Conservation (phyloP, 1,140 invertebrate genomes). For the Danaus plexippus region DNA sequence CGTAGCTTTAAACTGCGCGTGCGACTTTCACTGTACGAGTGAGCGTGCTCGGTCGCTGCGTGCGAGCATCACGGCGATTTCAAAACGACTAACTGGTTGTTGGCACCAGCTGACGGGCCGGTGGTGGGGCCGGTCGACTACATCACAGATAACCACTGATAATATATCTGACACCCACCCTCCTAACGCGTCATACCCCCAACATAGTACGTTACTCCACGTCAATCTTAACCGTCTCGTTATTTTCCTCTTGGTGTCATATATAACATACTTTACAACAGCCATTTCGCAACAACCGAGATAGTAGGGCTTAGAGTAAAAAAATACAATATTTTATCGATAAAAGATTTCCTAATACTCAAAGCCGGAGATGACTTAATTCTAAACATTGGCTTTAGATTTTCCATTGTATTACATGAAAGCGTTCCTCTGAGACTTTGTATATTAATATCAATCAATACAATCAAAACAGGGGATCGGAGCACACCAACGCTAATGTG, state of each 20-base stretch:
- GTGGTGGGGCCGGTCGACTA: conserved; percentile 31
- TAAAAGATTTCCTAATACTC: too few relatives aligned
- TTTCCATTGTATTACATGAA: too few relatives aligned
- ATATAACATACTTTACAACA: background rate
- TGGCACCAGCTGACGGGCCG: conserved; percentile 19
- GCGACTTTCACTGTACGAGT: conserved; percentile 57
- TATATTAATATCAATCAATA: too few relatives aligned
- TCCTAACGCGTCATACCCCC: conserved; percentile 12
- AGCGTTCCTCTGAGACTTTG: too few relatives aligned
- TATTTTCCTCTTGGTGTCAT: background rate
- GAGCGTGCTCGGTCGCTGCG: conserved; percentile 40
- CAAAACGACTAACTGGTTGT: conserved; percentile 42
- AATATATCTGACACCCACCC: conserved; percentile 43
- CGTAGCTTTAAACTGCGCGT: conserved; percentile 57
- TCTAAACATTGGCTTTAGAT: too few relatives aligned
- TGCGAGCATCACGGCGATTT: conserved; percentile 51
- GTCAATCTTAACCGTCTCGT: conserved; percentile 3
- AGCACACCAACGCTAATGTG: conserved; percentile 17
- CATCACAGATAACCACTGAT: conserved; percentile 28
- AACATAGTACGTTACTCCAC: conserved; percentile 2
- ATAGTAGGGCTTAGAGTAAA: too few relatives aligned
- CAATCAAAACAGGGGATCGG: background rate
- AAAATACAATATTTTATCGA: too few relatives aligned
- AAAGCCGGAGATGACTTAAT: too few relatives aligned
- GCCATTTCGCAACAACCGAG: too few relatives aligned